Conservation (phyloP, 2,113 vertebrate species). For the Hystrix cristata region DNA sequence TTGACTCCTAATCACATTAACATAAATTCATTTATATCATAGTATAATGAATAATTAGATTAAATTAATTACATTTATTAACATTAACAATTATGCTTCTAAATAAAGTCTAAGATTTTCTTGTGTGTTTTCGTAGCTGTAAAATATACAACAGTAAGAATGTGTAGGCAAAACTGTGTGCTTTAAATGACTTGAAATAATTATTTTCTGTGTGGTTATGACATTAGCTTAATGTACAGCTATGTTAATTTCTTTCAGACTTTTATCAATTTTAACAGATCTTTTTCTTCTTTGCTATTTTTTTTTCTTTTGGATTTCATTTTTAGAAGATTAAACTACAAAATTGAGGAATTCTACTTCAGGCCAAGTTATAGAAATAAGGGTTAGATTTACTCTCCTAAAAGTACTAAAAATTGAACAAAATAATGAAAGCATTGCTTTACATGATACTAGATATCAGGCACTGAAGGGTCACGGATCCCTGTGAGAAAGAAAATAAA, state of each 20-base stretch:
- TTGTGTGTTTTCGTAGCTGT: neutral
- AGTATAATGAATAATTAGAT: neutral
- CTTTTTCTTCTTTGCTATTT: neutral
- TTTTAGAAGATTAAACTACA: neutral
- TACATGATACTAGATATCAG: neutral
- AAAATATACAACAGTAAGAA: neutral
- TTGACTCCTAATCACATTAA: neutral
- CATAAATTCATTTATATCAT: conserved; percentile 2
- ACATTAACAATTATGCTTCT: conserved; percentile 7
- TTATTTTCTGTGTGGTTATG: conserved; percentile 3
- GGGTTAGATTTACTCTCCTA: neutral
- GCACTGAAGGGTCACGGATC: neutral
- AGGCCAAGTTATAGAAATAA: neutral
- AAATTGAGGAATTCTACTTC: neutral
- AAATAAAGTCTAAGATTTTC: neutral
- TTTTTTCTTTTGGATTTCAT: neutral
- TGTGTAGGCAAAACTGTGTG: neutral
- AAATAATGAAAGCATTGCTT: neutral
- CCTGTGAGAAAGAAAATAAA: neutral
- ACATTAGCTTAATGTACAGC: neutral
- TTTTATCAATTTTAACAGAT: conserved; percentile 1
- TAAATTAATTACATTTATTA: neutral
- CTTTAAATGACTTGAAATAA: neutral
- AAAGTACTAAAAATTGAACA: neutral
- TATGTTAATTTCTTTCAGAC: neutral